A percentile compares a stretch with the other conserved stretches of the same genome.
phyloP scores from a whole-genome alignment of 1,140 invertebrate genomes.

The Micrasema longulum region DNA sequence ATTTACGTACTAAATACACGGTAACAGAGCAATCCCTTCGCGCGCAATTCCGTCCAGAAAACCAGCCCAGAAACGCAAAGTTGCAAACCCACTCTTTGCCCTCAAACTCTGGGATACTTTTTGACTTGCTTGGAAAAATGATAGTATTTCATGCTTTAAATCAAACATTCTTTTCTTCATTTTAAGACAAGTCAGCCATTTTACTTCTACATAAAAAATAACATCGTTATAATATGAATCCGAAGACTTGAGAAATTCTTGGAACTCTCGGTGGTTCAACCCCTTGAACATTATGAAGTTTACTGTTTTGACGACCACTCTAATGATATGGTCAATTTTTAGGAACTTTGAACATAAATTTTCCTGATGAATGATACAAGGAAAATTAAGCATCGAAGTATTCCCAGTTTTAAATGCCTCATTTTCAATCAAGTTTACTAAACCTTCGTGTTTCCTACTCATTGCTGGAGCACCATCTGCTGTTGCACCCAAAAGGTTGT shows the following conservation, averaged over 20 bases:
- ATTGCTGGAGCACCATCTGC: conserved; percentile 58
- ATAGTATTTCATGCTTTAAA: conserved; percentile 53
- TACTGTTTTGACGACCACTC: conserved; percentile 55
- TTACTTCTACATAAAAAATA: conserved; percentile 56
- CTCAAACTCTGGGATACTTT: conserved; percentile 50
- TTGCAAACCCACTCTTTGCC: too few species aligned
- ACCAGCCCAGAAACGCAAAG: too few species aligned
- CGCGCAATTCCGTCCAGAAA: too few species aligned
- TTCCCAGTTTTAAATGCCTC: conserved; percentile 44
- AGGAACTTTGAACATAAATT: conserved; percentile 55
- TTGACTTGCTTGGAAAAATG: conserved; percentile 45
- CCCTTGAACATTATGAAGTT: conserved; percentile 57
- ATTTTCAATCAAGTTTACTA: conserved; percentile 54
- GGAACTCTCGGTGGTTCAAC: conserved; percentile 58
- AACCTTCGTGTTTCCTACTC: conserved; percentile 55
- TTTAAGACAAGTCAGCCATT: conserved; percentile 57
- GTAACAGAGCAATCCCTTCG: too few species aligned
- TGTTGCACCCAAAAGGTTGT: conserved; percentile 52
- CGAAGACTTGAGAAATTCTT: conserved; percentile 57
- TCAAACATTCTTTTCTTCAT: conserved; percentile 54
- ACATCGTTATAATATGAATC: conserved; percentile 57
- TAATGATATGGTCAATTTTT: conserved; percentile 57
- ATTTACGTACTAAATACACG: too few species aligned
- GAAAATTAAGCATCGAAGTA: conserved; percentile 52
- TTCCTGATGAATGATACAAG: conserved; percentile 59